Percentiles rank a stretch among this genome's conserved stretches.
These are phyloP conservation scores for Acrobeloides nanus DNA, from an alignment of 2,888 invertebrate species.

Conservation along the genomic window DNA sequence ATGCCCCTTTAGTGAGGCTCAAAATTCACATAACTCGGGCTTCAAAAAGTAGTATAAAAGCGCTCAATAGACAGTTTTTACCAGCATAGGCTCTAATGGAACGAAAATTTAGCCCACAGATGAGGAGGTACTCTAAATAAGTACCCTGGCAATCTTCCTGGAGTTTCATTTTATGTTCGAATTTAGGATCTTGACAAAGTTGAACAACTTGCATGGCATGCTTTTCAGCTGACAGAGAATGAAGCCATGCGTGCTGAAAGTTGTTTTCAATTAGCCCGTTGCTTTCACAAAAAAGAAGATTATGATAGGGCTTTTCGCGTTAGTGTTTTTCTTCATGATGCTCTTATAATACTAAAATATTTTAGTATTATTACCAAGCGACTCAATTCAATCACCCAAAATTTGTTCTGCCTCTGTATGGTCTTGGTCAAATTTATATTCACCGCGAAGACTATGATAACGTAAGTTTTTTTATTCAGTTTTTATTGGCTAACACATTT, in stretches of 20 bases:
- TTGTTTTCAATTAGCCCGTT: constrained; percentile 90
- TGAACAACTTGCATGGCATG: constrained; percentile 87
- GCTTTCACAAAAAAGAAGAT: constrained; percentile 86
- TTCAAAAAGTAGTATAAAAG: no score
- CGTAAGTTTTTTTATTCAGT: constrained; percentile 40
- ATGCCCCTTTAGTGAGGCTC: no score
- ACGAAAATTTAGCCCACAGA: constrained; percentile 1
- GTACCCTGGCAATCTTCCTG: no score
- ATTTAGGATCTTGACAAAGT: constrained; percentile 82
- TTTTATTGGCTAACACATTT: constrained; percentile 15
- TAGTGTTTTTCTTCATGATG: neutral
- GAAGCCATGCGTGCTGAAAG: constrained; percentile 98
- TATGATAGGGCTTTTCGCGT: constrained; percentile 83
- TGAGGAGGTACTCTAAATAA: neutral
- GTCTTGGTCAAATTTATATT: constrained; percentile 98
- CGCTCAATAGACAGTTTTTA: no score
- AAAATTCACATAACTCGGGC: no score
- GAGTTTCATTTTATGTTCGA: neutral
- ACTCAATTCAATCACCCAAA: constrained; percentile 90
- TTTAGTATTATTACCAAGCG: constrained; percentile 58
- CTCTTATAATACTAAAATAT: constrained; percentile 66
- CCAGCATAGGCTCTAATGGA: no score
- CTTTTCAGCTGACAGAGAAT: constrained; percentile 96
- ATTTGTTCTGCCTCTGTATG: constrained; percentile 94
- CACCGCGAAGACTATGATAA: constrained; percentile 83